Conservation (phyloP, 2,888 invertebrate genomes). For the Creontiades dilutus region DNA sequence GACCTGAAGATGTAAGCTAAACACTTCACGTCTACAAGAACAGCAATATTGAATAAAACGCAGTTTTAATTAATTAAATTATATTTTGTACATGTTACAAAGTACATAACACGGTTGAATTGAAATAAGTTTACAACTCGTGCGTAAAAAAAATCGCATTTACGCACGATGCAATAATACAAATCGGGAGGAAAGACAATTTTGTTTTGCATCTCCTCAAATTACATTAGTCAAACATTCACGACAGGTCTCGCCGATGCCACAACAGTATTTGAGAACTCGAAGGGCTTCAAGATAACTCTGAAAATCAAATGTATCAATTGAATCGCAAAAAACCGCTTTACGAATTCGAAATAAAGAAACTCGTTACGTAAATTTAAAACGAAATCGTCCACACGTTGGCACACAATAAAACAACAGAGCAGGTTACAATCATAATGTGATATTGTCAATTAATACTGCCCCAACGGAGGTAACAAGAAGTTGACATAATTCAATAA, state of each 20-base stretch:
- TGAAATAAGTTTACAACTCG: conserved; percentile 45
- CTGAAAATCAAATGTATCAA: neutral
- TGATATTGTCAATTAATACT: conserved; percentile 39
- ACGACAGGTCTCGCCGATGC: neutral
- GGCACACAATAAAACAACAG: conserved; percentile 31
- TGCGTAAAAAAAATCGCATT: conserved; percentile 18
- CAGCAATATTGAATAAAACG: neutral
- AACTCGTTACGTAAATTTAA: neutral
- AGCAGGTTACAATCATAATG: neutral
- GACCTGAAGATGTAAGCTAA: too few species aligned
- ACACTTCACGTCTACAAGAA: too few species aligned
- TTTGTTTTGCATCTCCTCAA: neutral
- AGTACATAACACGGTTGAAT: conserved; percentile 61
- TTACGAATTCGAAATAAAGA: neutral
- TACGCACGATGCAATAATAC: conserved; percentile 19
- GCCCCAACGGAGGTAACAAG: neutral
- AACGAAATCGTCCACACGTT: conserved; percentile 16
- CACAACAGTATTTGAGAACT: neutral
- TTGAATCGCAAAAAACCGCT: neutral
- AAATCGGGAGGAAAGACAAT: conserved; percentile 27
- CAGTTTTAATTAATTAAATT: conserved; percentile 49
- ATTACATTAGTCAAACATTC: too few species aligned
- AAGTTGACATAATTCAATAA: neutral
- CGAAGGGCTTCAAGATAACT: neutral
- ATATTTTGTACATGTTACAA: conserved; percentile 63